Conservation (phyloP, 2,113 vertebrate genomes). For the Pipra filicauda region DNA sequence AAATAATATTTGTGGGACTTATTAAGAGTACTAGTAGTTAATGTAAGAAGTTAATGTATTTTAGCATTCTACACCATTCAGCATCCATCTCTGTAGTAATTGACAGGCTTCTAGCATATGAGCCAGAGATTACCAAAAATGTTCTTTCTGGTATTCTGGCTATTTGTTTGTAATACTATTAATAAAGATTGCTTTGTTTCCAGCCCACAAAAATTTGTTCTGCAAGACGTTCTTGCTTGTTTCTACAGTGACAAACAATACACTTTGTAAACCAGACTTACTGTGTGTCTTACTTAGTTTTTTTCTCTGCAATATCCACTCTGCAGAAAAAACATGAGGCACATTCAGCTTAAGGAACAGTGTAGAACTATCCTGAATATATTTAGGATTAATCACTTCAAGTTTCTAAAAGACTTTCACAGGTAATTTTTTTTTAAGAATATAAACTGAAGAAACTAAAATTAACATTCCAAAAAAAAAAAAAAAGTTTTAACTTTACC, state of each 20-base stretch:
- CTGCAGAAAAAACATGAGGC: background rate
- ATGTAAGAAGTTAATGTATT: background rate
- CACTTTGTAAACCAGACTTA: background rate
- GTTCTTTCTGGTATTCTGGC: background rate
- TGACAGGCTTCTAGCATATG: accelerated
- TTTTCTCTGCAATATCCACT: background rate
- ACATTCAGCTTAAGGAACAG: background rate
- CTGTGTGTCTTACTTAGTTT: background rate
- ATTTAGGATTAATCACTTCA: background rate
- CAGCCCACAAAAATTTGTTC: background rate
- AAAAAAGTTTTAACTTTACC: background rate
- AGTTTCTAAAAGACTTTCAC: background rate
- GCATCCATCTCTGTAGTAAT: background rate
- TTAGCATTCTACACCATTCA: background rate
- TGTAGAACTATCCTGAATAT: background rate
- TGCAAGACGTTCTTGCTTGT: background rate
- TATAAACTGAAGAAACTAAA: background rate
- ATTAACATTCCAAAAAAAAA: background rate
- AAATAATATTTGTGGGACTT: background rate
- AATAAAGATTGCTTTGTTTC: background rate
- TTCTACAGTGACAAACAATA: background rate
- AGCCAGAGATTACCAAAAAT: background rate
- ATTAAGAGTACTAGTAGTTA: background rate
- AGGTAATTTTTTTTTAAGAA: background rate
- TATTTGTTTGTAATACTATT: background rate